phyloP scores from a whole-genome alignment of 2,797 vertebrate genomes.

The Xyrichtys novacula region DNA sequence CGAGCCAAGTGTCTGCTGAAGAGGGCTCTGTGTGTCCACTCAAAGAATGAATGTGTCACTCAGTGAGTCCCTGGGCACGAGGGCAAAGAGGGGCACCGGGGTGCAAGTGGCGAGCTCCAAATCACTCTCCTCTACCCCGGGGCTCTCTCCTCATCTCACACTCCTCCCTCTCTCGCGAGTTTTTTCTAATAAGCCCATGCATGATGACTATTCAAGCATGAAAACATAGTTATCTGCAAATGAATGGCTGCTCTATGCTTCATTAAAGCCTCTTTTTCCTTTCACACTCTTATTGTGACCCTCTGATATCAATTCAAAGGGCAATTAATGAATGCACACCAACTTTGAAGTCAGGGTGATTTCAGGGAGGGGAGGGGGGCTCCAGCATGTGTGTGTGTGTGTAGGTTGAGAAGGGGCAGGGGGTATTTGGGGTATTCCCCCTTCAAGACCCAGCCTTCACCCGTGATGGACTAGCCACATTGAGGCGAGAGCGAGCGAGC shows the following conservation, averaged over 20 bases:
- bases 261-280: conserved; percentile 98
- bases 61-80: conserved; percentile 74
- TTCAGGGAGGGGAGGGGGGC: conserved; percentile 76
- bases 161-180: conserved; percentile 80
- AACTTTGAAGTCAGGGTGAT: conserved; percentile 95
- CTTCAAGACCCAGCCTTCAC: conserved; percentile 80
- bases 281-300: conserved; percentile 98
- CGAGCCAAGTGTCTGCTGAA: conserved; percentile 67
- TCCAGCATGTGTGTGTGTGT: conserved; percentile 20
- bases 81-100: conserved; percentile 75
- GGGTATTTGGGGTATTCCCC: conserved; percentile 74
- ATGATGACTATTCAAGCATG: conserved; percentile 91
- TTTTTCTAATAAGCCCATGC: conserved; percentile 82
- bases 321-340: conserved; percentile 99
- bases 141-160: conserved; percentile 56
- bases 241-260: conserved; percentile 98
- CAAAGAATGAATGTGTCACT: conserved; percentile 80
- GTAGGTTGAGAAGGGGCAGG: conserved; percentile 15
- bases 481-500: conserved; percentile 85
- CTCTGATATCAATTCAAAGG: conserved; percentile 99
- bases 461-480: conserved; percentile 93
- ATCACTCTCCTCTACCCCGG: conserved; percentile 75
- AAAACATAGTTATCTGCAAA: conserved; percentile 98
- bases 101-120: conserved; percentile 82
- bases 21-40: conserved; percentile 73